Conservation (phyloP, 2,797 vertebrate species). For the Sciurus vulgaris region DNA sequence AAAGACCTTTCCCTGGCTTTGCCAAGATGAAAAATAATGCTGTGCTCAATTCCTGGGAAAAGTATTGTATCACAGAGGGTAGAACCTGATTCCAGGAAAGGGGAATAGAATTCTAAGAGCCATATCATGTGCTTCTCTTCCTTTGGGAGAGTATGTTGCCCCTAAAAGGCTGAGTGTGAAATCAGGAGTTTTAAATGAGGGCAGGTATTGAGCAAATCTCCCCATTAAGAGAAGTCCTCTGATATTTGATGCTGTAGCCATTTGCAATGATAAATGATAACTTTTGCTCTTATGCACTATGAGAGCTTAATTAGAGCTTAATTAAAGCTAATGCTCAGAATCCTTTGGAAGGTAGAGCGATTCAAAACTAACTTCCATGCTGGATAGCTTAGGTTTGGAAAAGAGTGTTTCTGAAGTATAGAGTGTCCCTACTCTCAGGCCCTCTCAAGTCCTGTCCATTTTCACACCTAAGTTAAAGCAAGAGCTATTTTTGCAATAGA, state of each 20-base stretch:
- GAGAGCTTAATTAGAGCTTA: slow-evolving; percentile 84
- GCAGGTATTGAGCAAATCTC: slow-evolving; percentile 20
- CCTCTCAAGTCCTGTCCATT: background rate
- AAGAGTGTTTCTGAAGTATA: background rate
- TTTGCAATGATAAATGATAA: slow-evolving; percentile 81
- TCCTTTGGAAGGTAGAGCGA: slow-evolving; percentile 70
- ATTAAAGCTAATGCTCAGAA: slow-evolving; percentile 86
- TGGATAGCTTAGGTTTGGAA: background rate
- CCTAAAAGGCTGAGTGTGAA: background rate
- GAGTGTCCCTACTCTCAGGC: background rate
- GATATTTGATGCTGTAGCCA: slow-evolving; percentile 70
- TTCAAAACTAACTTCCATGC: slow-evolving; percentile 68
- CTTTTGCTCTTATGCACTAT: slow-evolving; percentile 72
- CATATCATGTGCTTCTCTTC: background rate
- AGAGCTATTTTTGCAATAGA: slow-evolving; percentile 56
- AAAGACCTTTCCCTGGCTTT: slow-evolving; percentile 66
- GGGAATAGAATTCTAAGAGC: background rate
- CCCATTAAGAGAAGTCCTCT: slow-evolving; percentile 70
- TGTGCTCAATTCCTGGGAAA: slow-evolving; percentile 30
- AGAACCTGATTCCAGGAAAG: slow-evolving; percentile 7
- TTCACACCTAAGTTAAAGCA: slow-evolving; percentile 66
- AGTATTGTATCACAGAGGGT: slow-evolving; percentile 36
- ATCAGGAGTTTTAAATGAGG: slow-evolving; percentile 63
- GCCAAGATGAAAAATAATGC: slow-evolving; percentile 61
- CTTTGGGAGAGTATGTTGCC: background rate